Base-by-base conservation (phyloP, 2,888 invertebrate species). In the Leptothorax acervorum region DNA sequence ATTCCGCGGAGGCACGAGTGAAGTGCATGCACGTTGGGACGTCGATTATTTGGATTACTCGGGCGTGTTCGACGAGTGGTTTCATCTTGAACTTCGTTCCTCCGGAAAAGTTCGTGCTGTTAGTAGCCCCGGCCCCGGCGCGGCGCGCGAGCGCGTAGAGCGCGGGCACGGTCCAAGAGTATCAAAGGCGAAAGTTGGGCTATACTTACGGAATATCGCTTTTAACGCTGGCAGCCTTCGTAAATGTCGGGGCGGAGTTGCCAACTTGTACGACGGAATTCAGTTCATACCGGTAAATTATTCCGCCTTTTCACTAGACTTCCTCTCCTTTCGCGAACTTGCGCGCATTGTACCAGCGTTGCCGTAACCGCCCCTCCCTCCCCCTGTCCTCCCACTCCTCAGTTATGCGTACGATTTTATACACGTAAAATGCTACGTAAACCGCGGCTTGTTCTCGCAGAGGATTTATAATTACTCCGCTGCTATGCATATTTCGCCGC, bases 201-300 rank as follows among this genome's bases (percentile, higher is more conserved):
- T 89, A 89, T 91, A 91, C 91, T 91, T 89, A 87, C 85, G 88
- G 88, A 91, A 90, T 90, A 90, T 89, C 90, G 91, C 91, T 91
- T 90, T 91, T 91, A 90, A 91, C 90, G 90, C 76, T 84, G 85
- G 85, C 82, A 83, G 85, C 87, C 79, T 75, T 78, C 85, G 86
- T 89, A 91, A 91, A 91, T 85, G 91, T 87, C 86, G 86, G 83
- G 89, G 91, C 88, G 90, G 91, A 90, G 91, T 91, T 91, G 86
- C 83, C 85, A 91, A 91, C 84, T 91, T 87, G 86, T 79, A 85
- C 89, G 85, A 87, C 85, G 86, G 89, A 91, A 88, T 90, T 75
- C 89, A 85, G 90, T 88, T 89, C 90, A 85, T 87, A 87, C 85
- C 85, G 88, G 84, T 88, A 88, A 91, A 91, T 91, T 91, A 91